Conservation (phyloP, 2,888 invertebrate species). For the Hirtodrosophila trivittata region DNA sequence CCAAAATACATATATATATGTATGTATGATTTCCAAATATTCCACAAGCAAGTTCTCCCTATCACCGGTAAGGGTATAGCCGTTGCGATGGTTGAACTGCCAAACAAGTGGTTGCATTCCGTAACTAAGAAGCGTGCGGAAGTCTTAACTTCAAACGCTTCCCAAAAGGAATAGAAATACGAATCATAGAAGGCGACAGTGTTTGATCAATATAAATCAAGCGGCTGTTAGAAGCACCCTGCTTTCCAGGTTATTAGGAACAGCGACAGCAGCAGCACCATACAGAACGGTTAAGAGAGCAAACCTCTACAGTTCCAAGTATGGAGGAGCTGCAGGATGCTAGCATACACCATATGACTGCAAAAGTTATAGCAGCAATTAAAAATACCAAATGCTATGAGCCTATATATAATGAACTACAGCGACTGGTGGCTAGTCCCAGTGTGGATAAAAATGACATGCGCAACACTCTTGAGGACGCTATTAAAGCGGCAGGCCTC, state of each 20-base stretch:
- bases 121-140: conserved; percentile 69
- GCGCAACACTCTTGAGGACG: conserved; percentile 89
- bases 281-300: conserved; percentile 4
- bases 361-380: conserved; percentile 92
- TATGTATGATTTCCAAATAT: no score
- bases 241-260: conserved; percentile 32
- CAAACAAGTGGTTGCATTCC: conserved; percentile 79
- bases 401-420: conserved; percentile 89
- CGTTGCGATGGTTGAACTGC: conserved; percentile 7
- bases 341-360: conserved; percentile 89
- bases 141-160: conserved; percentile 23
- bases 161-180: conserved; percentile 19
- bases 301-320: conserved; percentile 3
- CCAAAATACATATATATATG: no score
- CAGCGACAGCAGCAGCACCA: conserved; percentile 23
- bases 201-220: conserved; percentile 70
- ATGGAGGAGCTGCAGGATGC: conserved; percentile 84
- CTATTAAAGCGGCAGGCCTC: conserved; percentile 90
- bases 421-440: conserved; percentile 91
- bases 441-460: conserved; percentile 91
- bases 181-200: conserved; percentile 57
- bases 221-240: conserved; percentile 35
- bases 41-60: no score
- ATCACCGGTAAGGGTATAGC: background rate
- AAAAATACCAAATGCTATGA: conserved; percentile 90